Evolutionary conservation across 2,888 invertebrate species (phyloP).

Genomic region (Punctoribates punctum): DNA sequence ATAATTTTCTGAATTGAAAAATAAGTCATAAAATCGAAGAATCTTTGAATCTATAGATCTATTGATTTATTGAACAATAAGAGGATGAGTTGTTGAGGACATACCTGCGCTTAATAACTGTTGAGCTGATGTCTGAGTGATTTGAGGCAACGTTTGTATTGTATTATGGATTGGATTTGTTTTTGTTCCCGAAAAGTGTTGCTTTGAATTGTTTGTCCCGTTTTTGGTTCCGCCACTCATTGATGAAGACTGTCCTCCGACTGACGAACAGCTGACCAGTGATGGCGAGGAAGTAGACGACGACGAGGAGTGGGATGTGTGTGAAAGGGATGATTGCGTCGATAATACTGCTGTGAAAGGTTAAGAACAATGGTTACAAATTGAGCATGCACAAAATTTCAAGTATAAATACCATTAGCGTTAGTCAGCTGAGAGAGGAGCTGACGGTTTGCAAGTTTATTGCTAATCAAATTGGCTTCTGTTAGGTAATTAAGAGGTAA

Average conservation of each 20-base stretch:
- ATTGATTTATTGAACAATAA: too few species aligned
- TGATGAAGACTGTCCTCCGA: too few species aligned
- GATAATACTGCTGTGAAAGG: not conserved
- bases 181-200: slow-evolving; percentile 26
- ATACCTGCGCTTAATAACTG: slow-evolving; percentile 14
- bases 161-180: not conserved
- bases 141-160: not conserved
- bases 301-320: not conserved
- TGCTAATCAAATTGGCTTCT: slow-evolving; percentile 3
- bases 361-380: not conserved
- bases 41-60: too few species aligned
- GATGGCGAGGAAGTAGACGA: too few species aligned
- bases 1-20: too few species aligned
- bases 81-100: not conserved
- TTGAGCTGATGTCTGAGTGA: slow-evolving; percentile 19
- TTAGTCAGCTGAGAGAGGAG: not conserved
- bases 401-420: too few species aligned
- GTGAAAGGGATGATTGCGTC: not conserved
- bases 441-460: slow-evolving; percentile 16
- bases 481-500: slow-evolving; percentile 23
- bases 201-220: not conserved
- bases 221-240: not conserved
- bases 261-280: too few species aligned
- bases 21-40: too few species aligned
- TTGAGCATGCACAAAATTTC: too few species aligned